Percentiles rank a stretch among this genome's conserved stretches.
These are phyloP conservation scores for Litoditis marina DNA, from an alignment of 2,888 invertebrate genomes.

Conservation along the genomic window DNA sequence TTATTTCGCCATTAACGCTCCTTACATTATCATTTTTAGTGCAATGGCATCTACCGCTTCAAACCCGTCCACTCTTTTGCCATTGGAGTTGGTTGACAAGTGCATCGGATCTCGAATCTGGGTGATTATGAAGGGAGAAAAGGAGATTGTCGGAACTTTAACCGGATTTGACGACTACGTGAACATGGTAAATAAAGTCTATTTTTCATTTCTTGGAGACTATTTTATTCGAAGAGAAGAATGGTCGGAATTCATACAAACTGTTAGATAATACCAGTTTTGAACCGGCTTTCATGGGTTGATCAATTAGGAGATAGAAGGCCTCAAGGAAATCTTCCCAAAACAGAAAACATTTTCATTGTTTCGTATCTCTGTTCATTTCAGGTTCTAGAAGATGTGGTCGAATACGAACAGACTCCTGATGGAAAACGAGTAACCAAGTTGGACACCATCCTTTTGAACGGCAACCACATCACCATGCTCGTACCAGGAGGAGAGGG, in stretches of 20 bases:
- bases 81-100: constrained; percentile 89
- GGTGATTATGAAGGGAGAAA: constrained; percentile 96
- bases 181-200: constrained; percentile 60
- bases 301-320: no score
- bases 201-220: no score
- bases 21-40: not conserved
- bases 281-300: no score
- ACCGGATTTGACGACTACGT: constrained; percentile 68
- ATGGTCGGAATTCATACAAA: not conserved
- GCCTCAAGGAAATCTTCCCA: no score
- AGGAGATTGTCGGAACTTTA: constrained; percentile 96
- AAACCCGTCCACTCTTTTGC: constrained; percentile 56
- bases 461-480: constrained; percentile 99
- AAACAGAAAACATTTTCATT: no score
- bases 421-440: constrained; percentile 80
- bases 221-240: not conserved
- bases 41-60: constrained; percentile 31
- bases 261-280: not conserved
- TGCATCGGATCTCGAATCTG: constrained; percentile 98
- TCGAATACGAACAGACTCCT: constrained; percentile 78
- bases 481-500: constrained; percentile 60
- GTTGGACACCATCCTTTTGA: constrained; percentile 91
- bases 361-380: no score
- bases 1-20: not conserved
- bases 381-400: no score